These are phyloP conservation scores for Pogonomyrmex californicus DNA, from an alignment of 1,140 invertebrate genomes.

Conservation along the genomic window DNA sequence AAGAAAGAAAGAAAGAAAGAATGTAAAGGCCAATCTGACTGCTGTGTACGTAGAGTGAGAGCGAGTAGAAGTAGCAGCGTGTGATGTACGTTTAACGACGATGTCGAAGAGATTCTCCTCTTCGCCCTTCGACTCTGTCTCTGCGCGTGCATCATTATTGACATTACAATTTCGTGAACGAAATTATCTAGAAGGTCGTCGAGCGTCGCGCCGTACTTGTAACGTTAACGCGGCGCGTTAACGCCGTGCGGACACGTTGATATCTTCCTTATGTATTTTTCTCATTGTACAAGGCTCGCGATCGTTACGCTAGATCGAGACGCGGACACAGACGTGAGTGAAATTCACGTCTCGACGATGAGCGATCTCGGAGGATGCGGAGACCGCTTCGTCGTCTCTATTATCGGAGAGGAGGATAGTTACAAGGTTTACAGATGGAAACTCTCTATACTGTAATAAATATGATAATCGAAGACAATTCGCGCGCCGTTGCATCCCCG, in stretches of 20 bases:
- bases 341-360: conserved; percentile 17
- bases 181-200: conserved; percentile 67
- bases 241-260: conserved; percentile 12
- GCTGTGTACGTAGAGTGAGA: conserved; percentile 56
- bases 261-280: conserved; percentile 71
- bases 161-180: conserved; percentile 50
- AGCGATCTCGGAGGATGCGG: not conserved
- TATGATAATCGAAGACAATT: conserved; percentile 46
- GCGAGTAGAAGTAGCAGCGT: conserved; percentile 25
- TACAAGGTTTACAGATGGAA: conserved; percentile 10
- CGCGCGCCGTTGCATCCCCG: conserved; percentile 9
- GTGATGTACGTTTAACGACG: conserved; percentile 26
- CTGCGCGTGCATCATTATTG: conserved; percentile 16
- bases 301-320: conserved; percentile 64
- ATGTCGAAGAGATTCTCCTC: not conserved
- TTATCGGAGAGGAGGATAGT: conserved; percentile 34
- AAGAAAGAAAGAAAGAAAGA: too few relatives aligned
- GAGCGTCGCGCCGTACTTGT: conserved; percentile 53
- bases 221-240: conserved; percentile 43
- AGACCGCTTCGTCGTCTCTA: conserved; percentile 23
- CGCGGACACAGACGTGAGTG: not conserved
- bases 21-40: conserved; percentile 65
- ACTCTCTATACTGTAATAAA: conserved; percentile 41
- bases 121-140: too few relatives aligned
- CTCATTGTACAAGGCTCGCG: conserved; percentile 65